Evolutionary conservation across 2,113 vertebrate genomes (phyloP).

Genomic region (Cardinalis cardinalis): DNA sequence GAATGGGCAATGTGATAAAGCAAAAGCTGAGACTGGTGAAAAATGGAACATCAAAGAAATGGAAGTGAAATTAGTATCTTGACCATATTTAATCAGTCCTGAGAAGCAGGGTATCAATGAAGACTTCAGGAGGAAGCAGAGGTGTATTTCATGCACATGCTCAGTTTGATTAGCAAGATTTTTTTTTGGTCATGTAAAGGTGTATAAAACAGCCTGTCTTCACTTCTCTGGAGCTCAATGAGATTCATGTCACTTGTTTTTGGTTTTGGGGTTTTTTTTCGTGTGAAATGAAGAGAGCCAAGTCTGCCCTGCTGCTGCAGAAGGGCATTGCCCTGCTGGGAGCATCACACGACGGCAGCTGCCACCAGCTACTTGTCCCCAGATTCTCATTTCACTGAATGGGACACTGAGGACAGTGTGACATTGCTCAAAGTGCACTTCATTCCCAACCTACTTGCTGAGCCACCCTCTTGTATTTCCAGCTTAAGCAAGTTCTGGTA

Average conservation of each 20-base stretch:
- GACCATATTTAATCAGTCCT: neutral
- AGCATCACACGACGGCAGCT: neutral
- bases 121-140: neutral
- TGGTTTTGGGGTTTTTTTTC: neutral
- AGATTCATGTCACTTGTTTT: neutral
- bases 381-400: neutral
- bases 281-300: neutral
- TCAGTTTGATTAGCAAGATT: neutral
- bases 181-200: neutral
- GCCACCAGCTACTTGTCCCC: neutral
- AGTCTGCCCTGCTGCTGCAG: neutral
- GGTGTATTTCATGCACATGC: neutral
- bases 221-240: neutral
- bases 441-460: neutral
- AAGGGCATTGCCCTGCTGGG: neutral
- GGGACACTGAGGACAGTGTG: neutral
- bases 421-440: neutral
- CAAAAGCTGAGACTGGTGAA: neutral
- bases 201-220: neutral
- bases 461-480: neutral
- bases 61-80: neutral
- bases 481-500: neutral
- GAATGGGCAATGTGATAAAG: neutral
- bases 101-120: neutral
- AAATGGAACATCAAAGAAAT: neutral